Base-by-base conservation (phyloP, 2,113 vertebrate genomes). In the Eurystomus gularis region DNA sequence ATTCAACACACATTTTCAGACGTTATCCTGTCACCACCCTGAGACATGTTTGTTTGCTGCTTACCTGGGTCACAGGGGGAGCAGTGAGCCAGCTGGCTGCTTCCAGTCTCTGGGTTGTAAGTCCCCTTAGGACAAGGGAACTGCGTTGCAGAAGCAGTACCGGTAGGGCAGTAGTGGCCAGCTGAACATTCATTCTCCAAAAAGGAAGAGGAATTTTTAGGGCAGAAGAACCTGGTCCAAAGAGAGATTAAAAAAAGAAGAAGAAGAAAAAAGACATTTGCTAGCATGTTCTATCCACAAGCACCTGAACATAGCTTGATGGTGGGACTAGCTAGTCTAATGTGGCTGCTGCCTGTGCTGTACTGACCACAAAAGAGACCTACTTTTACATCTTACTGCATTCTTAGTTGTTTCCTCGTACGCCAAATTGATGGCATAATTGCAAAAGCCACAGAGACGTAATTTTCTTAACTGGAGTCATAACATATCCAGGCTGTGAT, bases 121-220 rank as follows among this genome's bases (percentile, higher is more conserved):
- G 98, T 98, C 39, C 99, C 99, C 75, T 88, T 88, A 72, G 99
- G 99, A 90, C 99, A 99, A 0, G 99, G 98, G 88, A 99, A 98
- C 96, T 99, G 99, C 80, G 97, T 96, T 77, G 98, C 95, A 76
- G 97, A 98, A 90, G 96, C 89, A 7, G 98, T 99, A 61, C 98
- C 97, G 0, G 73, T 4, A 3, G 98, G 99, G 79, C 99, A 99
- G 96, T 98, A 99, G 91, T 99, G 98, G 28, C 99, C 99, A 39
- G 93, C 16, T 35, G 98, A 98, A 93, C 99, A 99, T 24, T 98
- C 95, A 0, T 97, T 97, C 70, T 92, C 97, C 61, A 69, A 66
- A 48, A 97, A 93, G 6, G 97, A 97, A 68, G 98, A 98, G 39
- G 98, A 98, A 73, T 95, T 98, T 37, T 86, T 69, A 19, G 97